These are phyloP conservation scores for Seira ritae DNA, from an alignment of 2,888 invertebrate species.

Conservation along the genomic window DNA sequence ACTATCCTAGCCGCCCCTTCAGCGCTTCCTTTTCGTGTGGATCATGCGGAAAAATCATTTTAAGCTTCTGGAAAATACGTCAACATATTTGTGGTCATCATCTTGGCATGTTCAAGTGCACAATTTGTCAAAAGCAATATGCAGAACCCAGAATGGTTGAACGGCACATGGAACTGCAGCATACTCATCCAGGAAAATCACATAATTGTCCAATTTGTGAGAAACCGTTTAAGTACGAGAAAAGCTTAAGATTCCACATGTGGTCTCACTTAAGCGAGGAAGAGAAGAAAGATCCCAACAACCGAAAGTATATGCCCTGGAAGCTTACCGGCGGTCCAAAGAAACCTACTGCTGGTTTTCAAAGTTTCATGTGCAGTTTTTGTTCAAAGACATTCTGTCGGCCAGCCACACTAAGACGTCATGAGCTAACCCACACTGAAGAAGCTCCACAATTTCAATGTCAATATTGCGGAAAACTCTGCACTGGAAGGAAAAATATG, in stretches of 20 bases:
- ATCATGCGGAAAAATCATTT: slow-evolving; percentile 21
- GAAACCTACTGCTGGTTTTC: background rate
- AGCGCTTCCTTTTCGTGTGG: slow-evolving; percentile 32
- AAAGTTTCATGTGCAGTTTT: slow-evolving; percentile 24
- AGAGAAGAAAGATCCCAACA: slow-evolving; percentile 42
- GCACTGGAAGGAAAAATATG: background rate
- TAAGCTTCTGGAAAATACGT: slow-evolving; percentile 28
- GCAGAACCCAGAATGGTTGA: background rate
- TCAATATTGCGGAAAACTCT: slow-evolving; percentile 41
- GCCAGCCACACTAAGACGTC: slow-evolving; percentile 3
- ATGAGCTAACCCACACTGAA: slow-evolving; percentile 28
- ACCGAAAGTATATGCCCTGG: background rate
- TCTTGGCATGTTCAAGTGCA: slow-evolving; percentile 45
- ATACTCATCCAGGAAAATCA: too few species aligned
- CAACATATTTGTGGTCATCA: slow-evolving; percentile 49
- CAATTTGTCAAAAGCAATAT: slow-evolving; percentile 33
- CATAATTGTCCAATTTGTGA: slow-evolving; percentile 32
- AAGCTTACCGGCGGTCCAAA: background rate
- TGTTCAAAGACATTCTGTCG: slow-evolving; percentile 30
- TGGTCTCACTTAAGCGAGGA: slow-evolving; percentile 47
- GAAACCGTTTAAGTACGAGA: slow-evolving; percentile 4
- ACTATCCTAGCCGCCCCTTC: background rate
- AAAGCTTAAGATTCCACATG: slow-evolving; percentile 13
- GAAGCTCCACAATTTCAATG: slow-evolving; percentile 2
- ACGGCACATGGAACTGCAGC: slow-evolving; percentile 21